Conservation (phyloP, 1,140 invertebrate species). For the Drosophila hydei region DNA sequence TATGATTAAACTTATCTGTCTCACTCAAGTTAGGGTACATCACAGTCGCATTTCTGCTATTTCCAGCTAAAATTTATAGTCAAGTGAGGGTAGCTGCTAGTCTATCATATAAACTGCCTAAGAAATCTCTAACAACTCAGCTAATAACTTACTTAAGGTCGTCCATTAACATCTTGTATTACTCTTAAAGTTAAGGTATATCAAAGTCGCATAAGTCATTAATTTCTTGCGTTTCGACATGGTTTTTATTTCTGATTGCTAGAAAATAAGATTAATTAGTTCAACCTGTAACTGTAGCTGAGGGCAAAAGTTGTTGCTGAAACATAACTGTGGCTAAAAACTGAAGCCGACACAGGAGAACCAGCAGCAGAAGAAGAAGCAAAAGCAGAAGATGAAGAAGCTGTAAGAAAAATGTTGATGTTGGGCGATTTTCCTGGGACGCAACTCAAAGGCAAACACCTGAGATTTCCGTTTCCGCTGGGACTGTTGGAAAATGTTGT, state of each 20-base stretch:
- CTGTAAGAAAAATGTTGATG: slow-evolving; percentile 6
- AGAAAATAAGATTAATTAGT: slow-evolving; percentile 77
- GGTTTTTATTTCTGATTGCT: slow-evolving; percentile 7
- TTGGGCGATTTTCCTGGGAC: slow-evolving; percentile 12
- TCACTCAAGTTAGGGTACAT: too few species aligned
- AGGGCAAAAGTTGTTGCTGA: slow-evolving; percentile 7
- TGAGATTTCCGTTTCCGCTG: slow-evolving; percentile 78
- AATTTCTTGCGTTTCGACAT: background rate
- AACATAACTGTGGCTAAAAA: slow-evolving; percentile 25
- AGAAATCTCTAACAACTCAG: too few species aligned
- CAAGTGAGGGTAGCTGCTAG: too few species aligned
- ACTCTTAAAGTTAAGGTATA: background rate
- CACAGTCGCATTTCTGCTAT: too few species aligned
- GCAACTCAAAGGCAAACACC: slow-evolving; percentile 66
- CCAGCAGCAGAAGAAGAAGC: slow-evolving; percentile 10
- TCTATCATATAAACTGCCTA: too few species aligned
- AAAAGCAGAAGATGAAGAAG: background rate
- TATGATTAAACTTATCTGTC: too few species aligned
- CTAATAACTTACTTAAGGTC: too few species aligned
- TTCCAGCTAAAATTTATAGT: too few species aligned
- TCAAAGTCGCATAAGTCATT: background rate
- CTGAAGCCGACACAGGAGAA: slow-evolving; percentile 19
- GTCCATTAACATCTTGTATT: too few species aligned
- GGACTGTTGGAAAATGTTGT: slow-evolving; percentile 29
- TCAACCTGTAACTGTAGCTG: slow-evolving; percentile 24